These are phyloP conservation scores for Acyrthosiphon pisum DNA, from an alignment of 1,140 invertebrate species.

Conservation along the genomic window DNA sequence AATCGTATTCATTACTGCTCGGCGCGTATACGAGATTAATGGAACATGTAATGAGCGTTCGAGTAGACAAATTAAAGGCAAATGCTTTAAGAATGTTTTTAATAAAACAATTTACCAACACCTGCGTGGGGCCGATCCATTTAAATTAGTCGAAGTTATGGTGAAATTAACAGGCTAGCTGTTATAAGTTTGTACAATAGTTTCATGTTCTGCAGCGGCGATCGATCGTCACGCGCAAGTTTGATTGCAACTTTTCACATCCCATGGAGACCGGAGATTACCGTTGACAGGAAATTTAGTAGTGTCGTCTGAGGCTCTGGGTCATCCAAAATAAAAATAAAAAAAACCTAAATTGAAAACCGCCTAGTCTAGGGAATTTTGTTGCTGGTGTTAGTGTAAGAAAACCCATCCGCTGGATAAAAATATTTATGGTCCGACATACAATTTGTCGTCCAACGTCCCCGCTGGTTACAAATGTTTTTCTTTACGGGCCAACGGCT, in stretches of 20 bases:
- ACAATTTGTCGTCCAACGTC: background rate
- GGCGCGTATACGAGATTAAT: background rate
- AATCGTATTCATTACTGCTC: background rate
- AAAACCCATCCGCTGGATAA: background rate
- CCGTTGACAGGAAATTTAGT: conserved; percentile 3
- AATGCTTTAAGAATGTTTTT: background rate
- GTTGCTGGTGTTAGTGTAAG: background rate
- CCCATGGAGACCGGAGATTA: background rate
- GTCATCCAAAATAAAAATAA: no score
- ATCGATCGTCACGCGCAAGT: background rate
- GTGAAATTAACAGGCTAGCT: background rate
- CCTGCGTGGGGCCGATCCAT: no score
- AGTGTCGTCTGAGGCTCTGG: background rate
- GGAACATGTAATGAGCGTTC: background rate
- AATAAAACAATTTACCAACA: conserved; percentile 26
- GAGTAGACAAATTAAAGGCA: background rate
- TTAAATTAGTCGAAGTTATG: background rate
- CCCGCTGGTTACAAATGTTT: background rate
- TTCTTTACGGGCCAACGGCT: background rate
- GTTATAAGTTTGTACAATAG: background rate
- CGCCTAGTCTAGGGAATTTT: background rate
- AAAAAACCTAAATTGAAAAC: conserved; percentile 41
- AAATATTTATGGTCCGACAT: background rate
- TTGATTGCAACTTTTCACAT: conserved; percentile 33
- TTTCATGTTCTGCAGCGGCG: background rate